Base-by-base conservation (phyloP, 1,140 invertebrate species). In the Parapsyche elsis region DNA sequence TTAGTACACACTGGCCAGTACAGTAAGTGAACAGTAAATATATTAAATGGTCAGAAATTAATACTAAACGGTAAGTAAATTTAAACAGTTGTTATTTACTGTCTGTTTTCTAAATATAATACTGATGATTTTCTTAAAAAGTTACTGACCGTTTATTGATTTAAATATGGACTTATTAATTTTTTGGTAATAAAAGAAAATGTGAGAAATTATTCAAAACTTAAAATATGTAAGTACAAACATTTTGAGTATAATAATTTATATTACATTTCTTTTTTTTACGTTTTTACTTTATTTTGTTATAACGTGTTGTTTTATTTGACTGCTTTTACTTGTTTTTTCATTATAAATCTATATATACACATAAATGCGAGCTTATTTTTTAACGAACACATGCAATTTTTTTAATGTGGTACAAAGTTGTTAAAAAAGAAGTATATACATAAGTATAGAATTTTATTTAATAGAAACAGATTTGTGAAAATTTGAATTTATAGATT, bases 401-500 rank as follows among this genome's bases (percentile, higher is more conserved):
- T 38, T 38, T 26, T 67, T 67, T 67, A 26, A 2, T 67, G 59
- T 12, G 24, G 64, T 67, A 67, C 64, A 67, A 67, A 67, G 64
- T 67, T 26, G 24, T 67, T 67, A 26, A 9, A 26, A 67, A 26
- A 30, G 7, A 30, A 67, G 10, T n/a, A n/a, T n/a, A 9, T 67
- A 9, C 26, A 23, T 71, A 38, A 38, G 30, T 71, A 71, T 71
- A 71, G 10, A 71, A 71, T 38, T 38, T 45, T 45, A 71, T 49
- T 30, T 49, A 73, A 46, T 46, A 46, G 2, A 38, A n/a, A 21
- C 45, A 9, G 49, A 64, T 71, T 44, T 78, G 76, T 61, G 30
- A 78, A 30, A 45, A 23, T 45, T 71, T 76, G 12, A 71, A 67
- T 78, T 78, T 78, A 67, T 78, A 46, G 23, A 70, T 78, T 71